These are phyloP conservation scores for Tretioscincus oriximinensis DNA, from an alignment of 2,113 vertebrate genomes.

Conservation along the genomic window DNA sequence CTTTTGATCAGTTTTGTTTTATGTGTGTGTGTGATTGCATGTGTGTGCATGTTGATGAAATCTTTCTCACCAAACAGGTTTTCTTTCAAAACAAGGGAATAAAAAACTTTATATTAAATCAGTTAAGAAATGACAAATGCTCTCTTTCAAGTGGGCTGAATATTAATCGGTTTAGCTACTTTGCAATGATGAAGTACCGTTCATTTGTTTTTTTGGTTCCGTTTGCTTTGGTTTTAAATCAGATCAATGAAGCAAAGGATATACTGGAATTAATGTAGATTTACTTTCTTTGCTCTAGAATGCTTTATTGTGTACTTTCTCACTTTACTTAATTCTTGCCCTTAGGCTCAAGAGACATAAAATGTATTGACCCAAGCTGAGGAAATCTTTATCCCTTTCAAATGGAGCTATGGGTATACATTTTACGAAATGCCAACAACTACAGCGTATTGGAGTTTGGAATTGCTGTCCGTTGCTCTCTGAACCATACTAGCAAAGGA, in stretches of 20 bases:
- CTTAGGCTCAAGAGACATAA: neutral
- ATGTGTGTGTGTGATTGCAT: too few species aligned
- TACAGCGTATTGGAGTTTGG: neutral
- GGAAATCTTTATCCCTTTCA: neutral
- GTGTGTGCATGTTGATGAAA: neutral
- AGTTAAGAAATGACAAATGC: conserved; percentile 56
- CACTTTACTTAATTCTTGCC: neutral
- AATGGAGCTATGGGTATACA: neutral
- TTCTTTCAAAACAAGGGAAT: conserved; percentile 49
- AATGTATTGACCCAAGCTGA: neutral
- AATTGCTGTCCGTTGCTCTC: neutral
- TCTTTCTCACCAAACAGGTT: conserved; percentile 46
- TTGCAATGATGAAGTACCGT: conserved; percentile 39
- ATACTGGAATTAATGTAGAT: neutral
- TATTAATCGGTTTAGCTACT: conserved; percentile 38
- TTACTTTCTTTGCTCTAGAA: neutral
- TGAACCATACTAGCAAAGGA: neutral
- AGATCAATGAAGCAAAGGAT: neutral
- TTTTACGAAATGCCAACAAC: neutral
- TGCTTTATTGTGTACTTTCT: neutral
- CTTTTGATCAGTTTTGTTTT: too few species aligned
- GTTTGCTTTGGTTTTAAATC: neutral
- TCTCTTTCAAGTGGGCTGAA: conserved; percentile 49
- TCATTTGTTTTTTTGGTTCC: too few species aligned
- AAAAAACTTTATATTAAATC: conserved; percentile 47